Conservation (phyloP, 2,113 vertebrate species). For the human (Homo sapiens) region DNA sequence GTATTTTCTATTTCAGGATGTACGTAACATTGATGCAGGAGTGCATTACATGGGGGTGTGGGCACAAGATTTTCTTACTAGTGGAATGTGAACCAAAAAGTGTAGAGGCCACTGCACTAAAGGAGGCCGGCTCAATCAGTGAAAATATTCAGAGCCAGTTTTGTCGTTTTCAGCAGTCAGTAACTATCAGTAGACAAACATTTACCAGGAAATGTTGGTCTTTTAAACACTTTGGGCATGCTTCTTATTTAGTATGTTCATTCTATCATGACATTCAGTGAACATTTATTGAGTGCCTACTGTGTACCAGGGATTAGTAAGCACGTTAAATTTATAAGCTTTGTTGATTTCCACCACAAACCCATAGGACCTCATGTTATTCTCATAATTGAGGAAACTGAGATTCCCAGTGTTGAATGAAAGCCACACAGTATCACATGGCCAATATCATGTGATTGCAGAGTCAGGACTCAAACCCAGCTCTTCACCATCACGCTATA, state of each 20-base stretch:
- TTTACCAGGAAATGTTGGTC: not conserved
- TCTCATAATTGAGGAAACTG: not conserved
- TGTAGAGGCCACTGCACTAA: not conserved
- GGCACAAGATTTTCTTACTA: not conserved
- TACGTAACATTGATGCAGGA: not conserved
- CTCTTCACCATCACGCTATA: not conserved
- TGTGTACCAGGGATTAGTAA: not conserved
- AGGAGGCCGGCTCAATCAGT: conserved; percentile 6
- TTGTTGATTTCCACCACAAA: not conserved
- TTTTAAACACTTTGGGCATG: not conserved
- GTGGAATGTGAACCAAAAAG: not conserved
- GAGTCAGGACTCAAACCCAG: not conserved
- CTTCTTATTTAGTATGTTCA: not conserved
- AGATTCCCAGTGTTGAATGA: not conserved
- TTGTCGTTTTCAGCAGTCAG: not conserved
- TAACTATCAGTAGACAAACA: not conserved
- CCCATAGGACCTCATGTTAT: not conserved
- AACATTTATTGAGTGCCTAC: not conserved
- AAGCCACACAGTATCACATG: not conserved
- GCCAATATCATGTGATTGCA: not conserved
- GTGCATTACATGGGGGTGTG: not conserved
- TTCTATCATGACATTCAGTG: not conserved
- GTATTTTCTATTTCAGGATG: not conserved
- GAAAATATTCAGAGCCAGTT: conserved; percentile 35
- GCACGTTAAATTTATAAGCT: not conserved